Percentiles rank a stretch among this genome's conserved stretches.
Conservation (phyloP, 2,888 invertebrate genomes). For the Ectemnius continuus region DNA sequence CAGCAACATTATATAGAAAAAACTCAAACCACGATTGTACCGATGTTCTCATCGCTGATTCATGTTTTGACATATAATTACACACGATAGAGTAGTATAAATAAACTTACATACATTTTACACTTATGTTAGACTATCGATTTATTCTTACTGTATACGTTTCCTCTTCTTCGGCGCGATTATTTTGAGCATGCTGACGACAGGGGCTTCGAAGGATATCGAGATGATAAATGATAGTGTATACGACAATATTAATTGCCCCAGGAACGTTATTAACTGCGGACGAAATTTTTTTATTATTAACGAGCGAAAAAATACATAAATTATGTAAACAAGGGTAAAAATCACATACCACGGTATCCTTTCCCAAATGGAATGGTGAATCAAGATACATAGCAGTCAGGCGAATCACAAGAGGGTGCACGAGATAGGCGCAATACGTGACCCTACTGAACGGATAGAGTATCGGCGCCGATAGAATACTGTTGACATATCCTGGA, state of each 20-base stretch:
- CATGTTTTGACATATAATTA: slow-evolving; percentile 50
- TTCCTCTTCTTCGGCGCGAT: slow-evolving; percentile 75
- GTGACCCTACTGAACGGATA: slow-evolving; percentile 93
- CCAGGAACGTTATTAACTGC: slow-evolving; percentile 88
- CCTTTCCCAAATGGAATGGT: slow-evolving; percentile 89
- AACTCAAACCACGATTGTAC: slow-evolving; percentile 25
- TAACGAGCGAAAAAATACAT: neutral
- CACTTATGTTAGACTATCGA: slow-evolving; percentile 18
- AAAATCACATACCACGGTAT: slow-evolving; percentile 83
- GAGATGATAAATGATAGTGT: slow-evolving; percentile 88
- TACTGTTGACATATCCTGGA: slow-evolving; percentile 82
- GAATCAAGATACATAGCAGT: slow-evolving; percentile 90
- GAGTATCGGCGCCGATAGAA: slow-evolving; percentile 87
- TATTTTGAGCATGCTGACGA: slow-evolving; percentile 90
- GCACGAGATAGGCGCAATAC: slow-evolving; percentile 91
- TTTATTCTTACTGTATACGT: slow-evolving; percentile 65
- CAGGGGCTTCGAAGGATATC: slow-evolving; percentile 90
- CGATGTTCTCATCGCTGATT: slow-evolving; percentile 33
- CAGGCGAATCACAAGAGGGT: slow-evolving; percentile 89
- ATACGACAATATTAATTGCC: slow-evolving; percentile 89
- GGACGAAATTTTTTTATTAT: slow-evolving; percentile 59
- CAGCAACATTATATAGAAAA: slow-evolving; percentile 55
- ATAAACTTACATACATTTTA: slow-evolving; percentile 38
- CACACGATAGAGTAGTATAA: slow-evolving; percentile 57
- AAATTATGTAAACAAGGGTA: neutral